Base-by-base conservation (phyloP, 2,113 vertebrate species). In the Oreotrochilus melanogaster region DNA sequence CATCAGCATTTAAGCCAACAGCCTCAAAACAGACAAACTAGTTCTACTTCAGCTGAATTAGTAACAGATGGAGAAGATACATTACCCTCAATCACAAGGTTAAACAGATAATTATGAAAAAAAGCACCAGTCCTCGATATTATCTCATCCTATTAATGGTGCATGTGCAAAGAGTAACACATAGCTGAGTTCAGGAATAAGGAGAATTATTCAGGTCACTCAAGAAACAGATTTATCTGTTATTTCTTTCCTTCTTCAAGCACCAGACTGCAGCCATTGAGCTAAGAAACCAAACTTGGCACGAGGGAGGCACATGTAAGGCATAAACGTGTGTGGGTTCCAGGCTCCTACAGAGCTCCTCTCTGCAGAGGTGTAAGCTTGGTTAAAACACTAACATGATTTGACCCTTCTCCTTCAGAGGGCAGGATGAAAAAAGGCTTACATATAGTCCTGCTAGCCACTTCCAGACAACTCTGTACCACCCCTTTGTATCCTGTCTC, bases 31-130 rank as follows among this genome's bases (percentile, higher is more conserved):
- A 53, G 61, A 56, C 64, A 91, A 95, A 94, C 89, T 43, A 84
- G 82, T 89, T 92, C 61, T 78, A 72, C 84, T 78, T 89, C 61
- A 82, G 73, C 78, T 82, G 84, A 76, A 92, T 78, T 75, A 66
- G 91, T 85, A 94, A 87, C 95, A 96, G 91, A 97, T 91, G 94
- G 91, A 92, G 81, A 86, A 89, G 93, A 95, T 42, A 39, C 72
- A 93, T 91, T 92, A 86, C 78, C 78, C 78, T 91, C 87, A 82
- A 85, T 91, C 91, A 89, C 84, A 93, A 93, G 89, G 91, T 94
- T 94, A 94, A 92, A 87, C 89, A 95, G 89, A 72, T 87, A 92
- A 91, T 94, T 88, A 89, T 27, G 65, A 74, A 79, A 79, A 93
- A 72, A 18, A 4, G 0, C 73, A 39, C 39, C 50, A 93, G 65